These are phyloP conservation scores for Panurus biarmicus DNA, from an alignment of 2,113 vertebrate species.

Conservation along the genomic window DNA sequence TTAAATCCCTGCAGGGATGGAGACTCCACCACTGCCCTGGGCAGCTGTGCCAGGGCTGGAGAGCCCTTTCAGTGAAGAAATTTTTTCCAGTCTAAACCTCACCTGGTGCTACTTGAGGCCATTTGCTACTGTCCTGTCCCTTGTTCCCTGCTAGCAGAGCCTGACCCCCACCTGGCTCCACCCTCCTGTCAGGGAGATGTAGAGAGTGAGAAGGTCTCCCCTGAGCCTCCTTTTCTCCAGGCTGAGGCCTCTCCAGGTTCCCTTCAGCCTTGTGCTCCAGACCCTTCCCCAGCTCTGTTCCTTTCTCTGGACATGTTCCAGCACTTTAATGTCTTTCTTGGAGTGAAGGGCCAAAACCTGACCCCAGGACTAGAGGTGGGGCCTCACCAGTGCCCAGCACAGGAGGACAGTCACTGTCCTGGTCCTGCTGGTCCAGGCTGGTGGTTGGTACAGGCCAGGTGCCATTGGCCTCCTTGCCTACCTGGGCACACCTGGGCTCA, in stretches of 20 bases:
- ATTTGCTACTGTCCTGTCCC: not conserved
- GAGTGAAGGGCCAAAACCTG: not conserved
- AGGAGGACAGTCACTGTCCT: not conserved
- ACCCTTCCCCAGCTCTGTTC: not conserved
- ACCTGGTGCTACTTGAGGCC: not conserved
- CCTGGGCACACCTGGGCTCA: not conserved
- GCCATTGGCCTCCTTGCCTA: not conserved
- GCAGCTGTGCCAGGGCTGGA: not conserved
- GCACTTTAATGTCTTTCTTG: not conserved
- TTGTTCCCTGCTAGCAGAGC: not conserved
- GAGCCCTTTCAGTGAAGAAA: not conserved
- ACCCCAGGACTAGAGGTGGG: not conserved
- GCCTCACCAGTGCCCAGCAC: not conserved
- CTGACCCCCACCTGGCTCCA: not conserved
- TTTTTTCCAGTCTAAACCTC: not conserved
- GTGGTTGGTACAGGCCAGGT: not conserved
- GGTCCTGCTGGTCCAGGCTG: not conserved
- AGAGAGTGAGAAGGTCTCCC: not conserved
- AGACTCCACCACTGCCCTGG: not conserved
- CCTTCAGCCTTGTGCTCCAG: not conserved
- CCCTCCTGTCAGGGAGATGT: not conserved
- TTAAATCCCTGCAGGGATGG: not conserved
- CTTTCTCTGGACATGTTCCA: not conserved
- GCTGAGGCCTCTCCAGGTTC: not conserved
- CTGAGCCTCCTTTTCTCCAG: not conserved